These are phyloP conservation scores for Nycteola revayana DNA, from an alignment of 2,888 invertebrate genomes.

Conservation along the genomic window DNA sequence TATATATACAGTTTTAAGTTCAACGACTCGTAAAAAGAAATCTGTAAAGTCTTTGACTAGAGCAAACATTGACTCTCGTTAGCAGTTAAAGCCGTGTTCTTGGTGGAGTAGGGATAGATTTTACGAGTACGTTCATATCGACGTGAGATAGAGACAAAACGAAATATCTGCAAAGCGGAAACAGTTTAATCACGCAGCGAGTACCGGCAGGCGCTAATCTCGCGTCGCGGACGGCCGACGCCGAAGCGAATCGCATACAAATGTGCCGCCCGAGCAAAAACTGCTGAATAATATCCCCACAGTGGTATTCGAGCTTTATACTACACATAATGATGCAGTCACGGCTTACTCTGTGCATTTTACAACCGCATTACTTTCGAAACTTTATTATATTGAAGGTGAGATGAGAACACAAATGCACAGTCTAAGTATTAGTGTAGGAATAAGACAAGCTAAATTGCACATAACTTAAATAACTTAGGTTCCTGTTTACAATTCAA, in stretches of 20 bases:
- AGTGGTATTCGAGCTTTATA: conserved; percentile 58
- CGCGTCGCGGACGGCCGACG: conserved; percentile 60
- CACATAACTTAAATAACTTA: no score
- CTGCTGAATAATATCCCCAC: conserved; percentile 71
- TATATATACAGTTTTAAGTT: no score
- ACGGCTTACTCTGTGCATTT: conserved; percentile 57
- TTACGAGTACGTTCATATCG: conserved; percentile 16
- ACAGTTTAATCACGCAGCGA: conserved; percentile 70
- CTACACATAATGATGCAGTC: conserved; percentile 64
- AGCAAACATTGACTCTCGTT: no score
- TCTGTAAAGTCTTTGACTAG: no score
- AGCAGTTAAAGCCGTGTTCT: no score
- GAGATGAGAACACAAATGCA: no score
- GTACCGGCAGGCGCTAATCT: conserved; percentile 65
- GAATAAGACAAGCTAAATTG: no score
- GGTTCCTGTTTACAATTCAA: no score
- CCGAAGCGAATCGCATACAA: conserved; percentile 75
- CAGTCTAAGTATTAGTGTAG: no score
- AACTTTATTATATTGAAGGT: conserved; percentile 29
- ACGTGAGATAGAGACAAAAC: conserved; percentile 34
- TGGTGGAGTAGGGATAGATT: no score
- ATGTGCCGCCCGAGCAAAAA: conserved; percentile 68
- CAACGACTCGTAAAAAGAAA: no score
- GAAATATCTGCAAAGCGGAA: conserved; percentile 55
- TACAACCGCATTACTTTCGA: conserved; percentile 42